Evolutionary conservation across 2,113 vertebrate species (phyloP).

Genomic region (Crotalus helleri): DNA sequence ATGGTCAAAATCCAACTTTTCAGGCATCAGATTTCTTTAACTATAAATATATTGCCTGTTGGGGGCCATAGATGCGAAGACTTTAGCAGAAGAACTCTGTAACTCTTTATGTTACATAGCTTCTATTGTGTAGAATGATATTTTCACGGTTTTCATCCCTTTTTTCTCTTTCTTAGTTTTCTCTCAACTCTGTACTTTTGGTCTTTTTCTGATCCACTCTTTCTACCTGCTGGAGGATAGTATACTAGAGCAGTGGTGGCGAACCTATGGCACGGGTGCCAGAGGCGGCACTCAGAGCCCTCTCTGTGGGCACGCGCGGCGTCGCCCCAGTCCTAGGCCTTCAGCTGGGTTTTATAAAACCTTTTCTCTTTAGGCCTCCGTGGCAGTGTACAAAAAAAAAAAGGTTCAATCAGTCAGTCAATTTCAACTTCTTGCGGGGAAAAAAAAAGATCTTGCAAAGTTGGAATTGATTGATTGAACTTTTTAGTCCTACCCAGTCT

Average conservation of each 20-base stretch:
- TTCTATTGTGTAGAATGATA: not conserved
- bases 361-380: too few species aligned
- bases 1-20: not conserved
- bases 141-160: not conserved
- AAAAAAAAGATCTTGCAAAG: too few species aligned
- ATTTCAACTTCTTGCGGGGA: too few species aligned
- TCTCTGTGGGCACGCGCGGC: too few species aligned
- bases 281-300: too few species aligned
- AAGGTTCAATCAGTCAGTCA: too few species aligned
- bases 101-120: not conserved
- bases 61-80: not conserved
- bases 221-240: not conserved
- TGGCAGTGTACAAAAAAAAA: too few species aligned
- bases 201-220: not conserved
- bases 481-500: too few species aligned
- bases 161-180: not conserved
- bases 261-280: too few species aligned
- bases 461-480: too few species aligned
- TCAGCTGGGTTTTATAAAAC: too few species aligned
- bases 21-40: not conserved
- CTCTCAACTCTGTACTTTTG: not conserved
- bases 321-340: too few species aligned
- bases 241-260: not conserved
- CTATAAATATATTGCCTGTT: not conserved
- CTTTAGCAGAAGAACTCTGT: not conserved